These are phyloP conservation scores for Trachurus trachurus DNA, from an alignment of 2,797 vertebrate species.

Conservation along the genomic window DNA sequence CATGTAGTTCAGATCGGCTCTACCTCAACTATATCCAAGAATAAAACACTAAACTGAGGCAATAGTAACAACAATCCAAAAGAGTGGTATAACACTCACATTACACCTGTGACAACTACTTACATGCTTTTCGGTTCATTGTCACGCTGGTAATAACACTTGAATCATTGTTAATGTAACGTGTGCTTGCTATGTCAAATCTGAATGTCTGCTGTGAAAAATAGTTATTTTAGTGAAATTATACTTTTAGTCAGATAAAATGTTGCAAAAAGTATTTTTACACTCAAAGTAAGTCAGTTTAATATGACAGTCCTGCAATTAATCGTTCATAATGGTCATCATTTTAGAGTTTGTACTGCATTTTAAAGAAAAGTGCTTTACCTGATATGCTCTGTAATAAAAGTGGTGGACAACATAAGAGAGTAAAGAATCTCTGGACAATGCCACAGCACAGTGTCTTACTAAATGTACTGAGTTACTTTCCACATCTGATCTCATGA, in stretches of 20 bases:
- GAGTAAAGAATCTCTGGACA: neutral
- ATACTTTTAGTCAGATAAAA: neutral
- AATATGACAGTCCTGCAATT: neutral
- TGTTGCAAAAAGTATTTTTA: neutral
- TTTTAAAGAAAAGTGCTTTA: neutral
- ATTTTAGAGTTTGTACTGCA: neutral
- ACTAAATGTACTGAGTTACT: slow-evolving; percentile 36
- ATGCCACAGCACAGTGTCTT: slow-evolving; percentile 15
- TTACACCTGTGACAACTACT: neutral
- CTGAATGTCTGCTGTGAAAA: neutral
- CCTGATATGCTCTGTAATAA: neutral
- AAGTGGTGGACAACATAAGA: neutral
- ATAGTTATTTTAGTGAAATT: neutral
- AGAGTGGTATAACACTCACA: neutral
- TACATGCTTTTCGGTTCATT: neutral
- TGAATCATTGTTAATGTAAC: slow-evolving; percentile 13
- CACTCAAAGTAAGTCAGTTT: neutral
- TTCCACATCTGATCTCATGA: slow-evolving; percentile 71
- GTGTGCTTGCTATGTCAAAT: slow-evolving; percentile 3
- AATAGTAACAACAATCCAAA: neutral
- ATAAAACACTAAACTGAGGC: neutral
- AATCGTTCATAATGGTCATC: neutral
- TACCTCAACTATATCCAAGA: neutral
- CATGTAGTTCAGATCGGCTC: neutral
- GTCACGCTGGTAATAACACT: slow-evolving; percentile 1